Base-by-base conservation (phyloP, 2,888 invertebrate genomes). In the Drosophila neonasuta region DNA sequence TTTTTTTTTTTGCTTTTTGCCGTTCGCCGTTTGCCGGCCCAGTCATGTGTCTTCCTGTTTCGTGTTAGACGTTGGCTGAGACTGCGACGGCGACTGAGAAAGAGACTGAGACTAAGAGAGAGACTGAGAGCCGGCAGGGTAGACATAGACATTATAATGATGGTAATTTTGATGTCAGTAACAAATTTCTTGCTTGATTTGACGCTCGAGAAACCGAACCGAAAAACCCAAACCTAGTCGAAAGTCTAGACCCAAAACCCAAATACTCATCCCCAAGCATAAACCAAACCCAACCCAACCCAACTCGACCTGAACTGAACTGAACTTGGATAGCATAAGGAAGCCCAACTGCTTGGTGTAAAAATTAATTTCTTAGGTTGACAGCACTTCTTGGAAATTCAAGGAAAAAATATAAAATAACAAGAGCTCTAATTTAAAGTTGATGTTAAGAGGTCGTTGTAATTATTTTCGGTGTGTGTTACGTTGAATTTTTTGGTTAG, bases 141-240 rank as follows among this genome's bases (percentile, higher is more conserved):
- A 48, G 15, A 44, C 30, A 52, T 56, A 58, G 82, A 82, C 82
- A 80, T 76, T 86, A 78, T 85, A 87, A 85, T 85, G 87, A 85
- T 82, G 87, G 84, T 85, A 87, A 87, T 85, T 87, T 85, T 80
- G 70, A 75, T 85, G 87, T 85, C 87, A 87, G 84, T 85, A 82
- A 85, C 79, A 87, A 85, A 85, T 85, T 87, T 85, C 85, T 85
- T 79, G 87, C 87, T 74, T 85, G 87, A 87, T 85, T 84, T 86
- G 84, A 69, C 67, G 55, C 58, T 56, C 45, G 34, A 41, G 20
- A 42, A 17, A 51, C 44, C 30, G 11, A 45, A 56, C 24, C 51
- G 11, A 56, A 46, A 46, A 8, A 44, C 42, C 36, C n/a, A 29
- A 42, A 36, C 57, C 52, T 48, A 65, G 46, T 45, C 34, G 17